Conservation (phyloP, 2,113 vertebrate species). For the Chrysochloris asiatica region DNA sequence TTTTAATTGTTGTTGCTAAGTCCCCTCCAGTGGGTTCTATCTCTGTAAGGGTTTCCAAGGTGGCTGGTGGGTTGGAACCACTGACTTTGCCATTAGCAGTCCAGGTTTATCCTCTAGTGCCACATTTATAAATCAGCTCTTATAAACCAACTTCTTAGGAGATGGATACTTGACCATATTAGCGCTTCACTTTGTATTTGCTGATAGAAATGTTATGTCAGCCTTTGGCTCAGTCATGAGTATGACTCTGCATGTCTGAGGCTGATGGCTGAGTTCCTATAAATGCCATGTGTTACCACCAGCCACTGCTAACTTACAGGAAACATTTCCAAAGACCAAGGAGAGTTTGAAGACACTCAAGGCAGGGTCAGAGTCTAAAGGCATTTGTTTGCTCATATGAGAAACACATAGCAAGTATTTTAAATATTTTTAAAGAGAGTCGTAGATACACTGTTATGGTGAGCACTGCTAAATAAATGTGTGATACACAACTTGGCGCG, state of each 20-base stretch:
- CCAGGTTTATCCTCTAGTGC: too few species aligned
- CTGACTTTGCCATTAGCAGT: too few species aligned
- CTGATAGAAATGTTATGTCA: not conserved
- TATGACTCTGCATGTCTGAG: not conserved
- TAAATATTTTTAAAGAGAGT: slow-evolving; percentile 74
- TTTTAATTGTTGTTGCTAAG: too few species aligned
- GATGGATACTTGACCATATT: not conserved
- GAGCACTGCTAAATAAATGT: slow-evolving; percentile 73
- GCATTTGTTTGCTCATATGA: slow-evolving; percentile 73
- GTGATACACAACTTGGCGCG: slow-evolving; percentile 60
- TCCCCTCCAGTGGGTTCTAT: too few species aligned
- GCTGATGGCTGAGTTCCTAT: slow-evolving; percentile 4
- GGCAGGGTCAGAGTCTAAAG: slow-evolving; percentile 55
- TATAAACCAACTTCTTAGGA: not conserved
- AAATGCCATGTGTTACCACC: fast-evolving
- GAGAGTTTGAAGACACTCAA: slow-evolving; percentile 60
- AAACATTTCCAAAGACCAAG: slow-evolving; percentile 61
- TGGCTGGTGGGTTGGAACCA: too few species aligned
- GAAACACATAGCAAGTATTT: slow-evolving; percentile 77
- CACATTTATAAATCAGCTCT: too few species aligned
- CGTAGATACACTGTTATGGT: slow-evolving; percentile 65
- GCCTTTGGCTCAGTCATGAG: fast-evolving
- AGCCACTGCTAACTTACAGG: slow-evolving; percentile 36
- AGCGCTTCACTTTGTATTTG: not conserved
- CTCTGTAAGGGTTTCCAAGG: too few species aligned